Evolutionary conservation across 2,888 invertebrate genomes (phyloP).

Genomic region (Heliconius erato): DNA sequence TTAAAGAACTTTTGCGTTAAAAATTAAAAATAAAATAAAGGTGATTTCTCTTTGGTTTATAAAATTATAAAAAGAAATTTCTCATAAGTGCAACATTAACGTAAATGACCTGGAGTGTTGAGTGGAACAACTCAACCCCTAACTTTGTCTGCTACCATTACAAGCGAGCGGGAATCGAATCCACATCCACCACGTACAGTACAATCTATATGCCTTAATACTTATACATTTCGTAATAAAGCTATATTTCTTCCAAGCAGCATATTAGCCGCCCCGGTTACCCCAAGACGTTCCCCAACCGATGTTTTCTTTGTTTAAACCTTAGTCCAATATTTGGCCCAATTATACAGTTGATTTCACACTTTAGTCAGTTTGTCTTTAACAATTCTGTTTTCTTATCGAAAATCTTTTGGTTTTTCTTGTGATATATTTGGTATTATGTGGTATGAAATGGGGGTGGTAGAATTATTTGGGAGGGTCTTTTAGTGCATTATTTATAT

Average conservation of each 20-base stretch:
- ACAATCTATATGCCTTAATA: no score
- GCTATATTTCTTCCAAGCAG: slow-evolving; percentile 38
- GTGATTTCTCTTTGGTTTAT: no score
- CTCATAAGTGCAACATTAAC: no score
- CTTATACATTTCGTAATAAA: neutral
- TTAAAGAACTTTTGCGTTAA: no score
- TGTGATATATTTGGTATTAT: slow-evolving; percentile 22
- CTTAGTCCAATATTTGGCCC: slow-evolving; percentile 75
- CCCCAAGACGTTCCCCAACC: slow-evolving; percentile 70
- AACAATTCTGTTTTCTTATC: slow-evolving; percentile 51
- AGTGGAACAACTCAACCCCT: no score
- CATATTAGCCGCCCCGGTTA: slow-evolving; percentile 66
- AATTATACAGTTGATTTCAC: slow-evolving; percentile 80
- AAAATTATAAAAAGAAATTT: no score
- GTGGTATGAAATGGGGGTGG: neutral
- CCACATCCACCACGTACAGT: neutral
- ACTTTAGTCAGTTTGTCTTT: slow-evolving; percentile 68
- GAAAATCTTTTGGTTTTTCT: slow-evolving; percentile 42
- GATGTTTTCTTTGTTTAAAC: slow-evolving; percentile 76
- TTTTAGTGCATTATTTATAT: no score
- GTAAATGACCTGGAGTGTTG: no score
- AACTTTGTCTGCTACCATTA: no score
- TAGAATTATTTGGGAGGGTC: no score
- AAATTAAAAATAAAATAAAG: no score
- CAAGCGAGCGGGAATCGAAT: neutral